Evolutionary conservation across 2,797 vertebrate genomes (phyloP).

Genomic region (Poliocrania exsul): DNA sequence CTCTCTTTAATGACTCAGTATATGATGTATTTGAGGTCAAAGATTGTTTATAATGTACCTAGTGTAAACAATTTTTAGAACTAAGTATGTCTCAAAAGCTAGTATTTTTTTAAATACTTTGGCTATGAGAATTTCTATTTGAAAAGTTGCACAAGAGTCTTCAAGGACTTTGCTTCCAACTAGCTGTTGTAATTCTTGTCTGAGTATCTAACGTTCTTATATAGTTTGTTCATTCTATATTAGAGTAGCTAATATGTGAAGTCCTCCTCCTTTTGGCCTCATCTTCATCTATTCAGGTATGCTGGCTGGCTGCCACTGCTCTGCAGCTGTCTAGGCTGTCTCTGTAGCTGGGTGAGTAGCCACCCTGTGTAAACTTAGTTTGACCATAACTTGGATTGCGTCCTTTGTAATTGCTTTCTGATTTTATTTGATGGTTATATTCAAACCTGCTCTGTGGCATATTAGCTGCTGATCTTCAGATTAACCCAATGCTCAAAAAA

Average conservation of each 20-base stretch:
- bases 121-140: neutral
- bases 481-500: neutral
- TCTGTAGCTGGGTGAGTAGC: neutral
- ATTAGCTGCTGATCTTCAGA: neutral
- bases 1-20: neutral
- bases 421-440: neutral
- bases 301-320: neutral
- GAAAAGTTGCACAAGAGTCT: neutral
- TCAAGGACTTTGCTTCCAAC: neutral
- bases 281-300: neutral
- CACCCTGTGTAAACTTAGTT: neutral
- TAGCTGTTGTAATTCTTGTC: neutral
- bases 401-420: neutral
- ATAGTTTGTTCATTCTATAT: neutral
- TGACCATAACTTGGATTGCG: neutral
- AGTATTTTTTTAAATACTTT: neutral
- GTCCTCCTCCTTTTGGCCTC: neutral
- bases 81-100: neutral
- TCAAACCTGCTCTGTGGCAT: neutral
- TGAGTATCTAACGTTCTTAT: neutral
- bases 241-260: neutral
- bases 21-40: neutral
- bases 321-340: neutral
- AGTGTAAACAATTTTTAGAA: neutral
- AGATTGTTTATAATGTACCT: neutral